phyloP scores from a whole-genome alignment of 2,113 vertebrate species.

The Semnornis frantzii region DNA sequence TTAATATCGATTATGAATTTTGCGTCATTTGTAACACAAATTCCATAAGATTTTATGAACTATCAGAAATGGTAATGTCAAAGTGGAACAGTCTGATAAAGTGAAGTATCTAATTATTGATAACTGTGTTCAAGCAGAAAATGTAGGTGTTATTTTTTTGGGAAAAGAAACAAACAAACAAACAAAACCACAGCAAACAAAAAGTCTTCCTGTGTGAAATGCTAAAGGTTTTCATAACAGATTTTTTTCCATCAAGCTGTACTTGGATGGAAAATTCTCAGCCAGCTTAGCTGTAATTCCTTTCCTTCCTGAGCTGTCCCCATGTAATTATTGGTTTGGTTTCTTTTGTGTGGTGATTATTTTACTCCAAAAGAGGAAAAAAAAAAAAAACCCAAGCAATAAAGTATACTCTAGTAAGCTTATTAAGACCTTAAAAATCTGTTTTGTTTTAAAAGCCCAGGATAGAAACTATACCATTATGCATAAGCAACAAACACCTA shows the following conservation, averaged over 20 bases:
- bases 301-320: background rate
- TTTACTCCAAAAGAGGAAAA: background rate
- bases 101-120: background rate
- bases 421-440: background rate
- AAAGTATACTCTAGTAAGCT: background rate
- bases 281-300: background rate
- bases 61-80: background rate
- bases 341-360: background rate
- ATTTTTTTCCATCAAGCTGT: background rate
- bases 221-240: background rate
- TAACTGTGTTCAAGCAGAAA: background rate
- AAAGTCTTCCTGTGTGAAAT: background rate
- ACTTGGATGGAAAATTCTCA: background rate
- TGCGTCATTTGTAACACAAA: background rate
- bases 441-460: background rate
- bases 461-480: background rate
- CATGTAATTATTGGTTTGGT: background rate
- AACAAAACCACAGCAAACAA: too few relatives aligned
- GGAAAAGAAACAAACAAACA: too few relatives aligned
- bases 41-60: background rate
- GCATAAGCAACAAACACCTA: background rate
- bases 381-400: background rate
- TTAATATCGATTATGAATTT: too few relatives aligned
- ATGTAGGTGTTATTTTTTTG: background rate
- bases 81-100: background rate